phyloP scores from a whole-genome alignment of 2,797 vertebrate genomes.

The Hirundo rustica region DNA sequence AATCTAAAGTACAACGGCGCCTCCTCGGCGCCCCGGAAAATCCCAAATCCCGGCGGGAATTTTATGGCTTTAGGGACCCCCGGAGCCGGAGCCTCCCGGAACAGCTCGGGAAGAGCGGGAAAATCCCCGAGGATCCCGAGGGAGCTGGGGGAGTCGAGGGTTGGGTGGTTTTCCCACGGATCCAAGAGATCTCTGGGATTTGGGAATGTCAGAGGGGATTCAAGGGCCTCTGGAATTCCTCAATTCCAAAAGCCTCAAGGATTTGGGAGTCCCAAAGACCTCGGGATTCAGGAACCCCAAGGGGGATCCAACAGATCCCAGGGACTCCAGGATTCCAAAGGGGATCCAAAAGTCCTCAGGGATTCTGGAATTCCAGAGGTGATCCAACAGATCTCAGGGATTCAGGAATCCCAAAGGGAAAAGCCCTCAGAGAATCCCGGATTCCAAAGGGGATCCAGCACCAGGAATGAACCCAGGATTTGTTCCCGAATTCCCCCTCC shows the following conservation, averaged over 20 bases:
- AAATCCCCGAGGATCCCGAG: rapidly evolving
- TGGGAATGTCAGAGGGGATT: background rate
- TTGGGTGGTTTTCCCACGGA: rapidly evolving
- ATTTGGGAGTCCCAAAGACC: background rate
- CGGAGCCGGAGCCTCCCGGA: background rate
- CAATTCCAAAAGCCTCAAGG: background rate
- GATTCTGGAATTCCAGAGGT: background rate
- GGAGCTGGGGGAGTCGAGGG: background rate
- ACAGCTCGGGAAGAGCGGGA: background rate
- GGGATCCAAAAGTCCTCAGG: background rate
- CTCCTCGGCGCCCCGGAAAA: background rate
- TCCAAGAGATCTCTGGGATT: no score
- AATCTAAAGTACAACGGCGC: conserved; percentile 44
- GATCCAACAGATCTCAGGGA: no score
- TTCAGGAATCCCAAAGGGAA: background rate
- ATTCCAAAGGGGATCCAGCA: background rate
- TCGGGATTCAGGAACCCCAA: no score
- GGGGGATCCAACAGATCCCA: background rate
- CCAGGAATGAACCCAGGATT: background rate
- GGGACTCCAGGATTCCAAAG: background rate
- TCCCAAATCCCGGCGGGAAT: conserved; percentile 12
- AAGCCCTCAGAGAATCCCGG: background rate
- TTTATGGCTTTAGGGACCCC: conserved; percentile 54
- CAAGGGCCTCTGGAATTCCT: no score
- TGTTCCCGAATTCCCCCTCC: background rate